Evolutionary conservation across 23 tunicate genomes (phyloP).

Genomic region (Trididemnum miniatum): DNA sequence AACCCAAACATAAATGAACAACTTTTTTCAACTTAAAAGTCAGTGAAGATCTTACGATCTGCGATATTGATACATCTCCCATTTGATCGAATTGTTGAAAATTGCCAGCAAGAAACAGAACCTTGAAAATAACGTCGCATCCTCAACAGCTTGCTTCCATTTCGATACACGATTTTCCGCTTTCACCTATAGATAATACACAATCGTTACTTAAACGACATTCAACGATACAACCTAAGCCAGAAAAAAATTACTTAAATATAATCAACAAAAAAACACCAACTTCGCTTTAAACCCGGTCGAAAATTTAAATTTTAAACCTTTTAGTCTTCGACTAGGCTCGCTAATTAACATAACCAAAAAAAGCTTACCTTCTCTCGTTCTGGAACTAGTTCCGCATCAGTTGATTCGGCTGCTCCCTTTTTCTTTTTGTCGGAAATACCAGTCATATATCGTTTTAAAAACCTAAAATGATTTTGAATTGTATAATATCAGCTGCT

Average conservation of each 20-base stretch:
- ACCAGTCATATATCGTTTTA: constrained; percentile 59
- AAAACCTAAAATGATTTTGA: constrained; percentile 23
- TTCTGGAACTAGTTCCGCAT: background rate
- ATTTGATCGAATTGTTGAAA: constrained; percentile 55
- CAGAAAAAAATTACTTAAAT: no score
- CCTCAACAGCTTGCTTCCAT: constrained; percentile 63
- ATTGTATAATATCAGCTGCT: no score
- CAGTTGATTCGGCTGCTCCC: background rate
- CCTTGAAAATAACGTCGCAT: constrained; percentile 47
- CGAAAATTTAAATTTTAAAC: no score
- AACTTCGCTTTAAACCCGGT: no score
- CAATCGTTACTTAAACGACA: no score
- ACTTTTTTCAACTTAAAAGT: no score
- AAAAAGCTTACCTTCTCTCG: constrained; percentile 36
- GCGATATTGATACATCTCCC: constrained; percentile 63
- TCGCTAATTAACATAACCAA: background rate
- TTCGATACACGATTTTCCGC: constrained; percentile 47
- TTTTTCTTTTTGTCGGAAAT: constrained; percentile 46
- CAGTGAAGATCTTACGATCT: constrained; percentile 39
- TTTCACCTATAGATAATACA: constrained; percentile 47
- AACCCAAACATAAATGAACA: no score
- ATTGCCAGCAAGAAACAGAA: constrained; percentile 45
- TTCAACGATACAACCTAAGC: no score
- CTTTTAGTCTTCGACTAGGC: no score
- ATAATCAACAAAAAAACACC: no score